These are phyloP conservation scores for Leptinotarsa lineolata DNA, from an alignment of 1,140 invertebrate species.

Conservation along the genomic window DNA sequence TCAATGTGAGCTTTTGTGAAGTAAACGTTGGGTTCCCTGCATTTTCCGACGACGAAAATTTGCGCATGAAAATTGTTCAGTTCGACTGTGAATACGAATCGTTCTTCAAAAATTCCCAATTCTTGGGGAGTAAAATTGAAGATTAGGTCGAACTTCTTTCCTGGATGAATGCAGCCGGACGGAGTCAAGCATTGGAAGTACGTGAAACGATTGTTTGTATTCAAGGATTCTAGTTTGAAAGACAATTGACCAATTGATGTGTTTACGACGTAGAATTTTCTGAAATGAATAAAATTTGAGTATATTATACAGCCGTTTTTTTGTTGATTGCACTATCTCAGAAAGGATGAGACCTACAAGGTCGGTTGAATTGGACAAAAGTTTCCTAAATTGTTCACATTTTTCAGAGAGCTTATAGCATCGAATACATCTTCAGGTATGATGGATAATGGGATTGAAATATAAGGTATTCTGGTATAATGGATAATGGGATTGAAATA, in stretches of 20 bases:
- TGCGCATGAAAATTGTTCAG: slow-evolving; percentile 52
- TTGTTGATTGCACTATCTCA: too few relatives aligned
- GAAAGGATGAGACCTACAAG: too few relatives aligned
- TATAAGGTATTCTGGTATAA: too few relatives aligned
- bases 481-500: too few relatives aligned
- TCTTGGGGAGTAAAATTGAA: slow-evolving; percentile 55
- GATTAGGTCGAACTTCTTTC: slow-evolving; percentile 47
- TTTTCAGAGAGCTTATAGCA: too few relatives aligned
- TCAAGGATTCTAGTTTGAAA: slow-evolving; percentile 52
- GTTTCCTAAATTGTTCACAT: too few relatives aligned
- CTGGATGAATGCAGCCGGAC: slow-evolving; percentile 51
- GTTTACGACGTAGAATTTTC: slow-evolving; percentile 38
- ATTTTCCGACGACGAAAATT: slow-evolving; percentile 55
- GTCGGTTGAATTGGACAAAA: too few relatives aligned
- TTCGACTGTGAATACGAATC: slow-evolving; percentile 56
- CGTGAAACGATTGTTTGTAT: slow-evolving; percentile 36
- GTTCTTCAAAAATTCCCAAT: slow-evolving; percentile 55
- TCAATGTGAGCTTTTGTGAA: slow-evolving; percentile 48
- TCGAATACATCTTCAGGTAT: too few relatives aligned
- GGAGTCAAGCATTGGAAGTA: slow-evolving; percentile 53
- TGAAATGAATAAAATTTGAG: not conserved
- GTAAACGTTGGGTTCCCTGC: slow-evolving; percentile 54
- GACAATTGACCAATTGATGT: slow-evolving; percentile 54
- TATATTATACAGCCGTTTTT: too few relatives aligned
- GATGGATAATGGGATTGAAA: too few relatives aligned